Evolutionary conservation across 2,888 invertebrate species (phyloP), one percentile per base, ranked within the genome.

Genomic region (Psylliodes chrysocephalus): DNA sequence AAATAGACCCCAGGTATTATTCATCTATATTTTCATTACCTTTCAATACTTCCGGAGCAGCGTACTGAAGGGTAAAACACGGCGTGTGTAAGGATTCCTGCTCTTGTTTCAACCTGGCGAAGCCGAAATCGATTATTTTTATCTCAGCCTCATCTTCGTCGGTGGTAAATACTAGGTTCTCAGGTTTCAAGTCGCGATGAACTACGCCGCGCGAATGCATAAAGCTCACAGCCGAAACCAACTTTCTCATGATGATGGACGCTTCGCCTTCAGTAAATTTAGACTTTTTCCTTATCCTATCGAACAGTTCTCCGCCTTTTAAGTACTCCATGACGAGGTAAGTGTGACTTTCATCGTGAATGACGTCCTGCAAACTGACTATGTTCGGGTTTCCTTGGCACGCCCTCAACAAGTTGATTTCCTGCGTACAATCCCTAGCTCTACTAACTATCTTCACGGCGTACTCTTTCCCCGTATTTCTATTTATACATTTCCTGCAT

Each of bases 111-210:
- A 89, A 81, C n/a, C 94, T 86, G 12, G 98, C 96, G 84, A 97
- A 97, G 7, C 98, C 98, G 82, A 98, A 98, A 84, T 98, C 98
- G 0, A 98, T 94, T 38, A 98, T 89, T 80, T 96, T 96, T 15
- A 98, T 88, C 71, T 87, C 85, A 10, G 75, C 75, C 12, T 77
- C 71, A 3, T 80, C 66, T n/a, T 78, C 71, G 4, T 80, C 66
- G 85, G 87, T 85, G 6, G 87, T 87, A 78, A 90, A 92, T 15
- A 92, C 84, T 46, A 92, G 82, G 81, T 92, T 92, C 85, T 96
- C 98, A 0, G 97, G 97, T 82, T 98, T 98, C 12, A 98, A 85
- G 82, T 98, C 98, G 25, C 97, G 84, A 80, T 98, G 98, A 56
- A 95, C 96, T 44, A 96, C 91, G 12, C 92, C 89, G 57, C 90